Evolutionary conservation across 2,888 invertebrate species (phyloP).

Genomic region (Eilema depressum): DNA sequence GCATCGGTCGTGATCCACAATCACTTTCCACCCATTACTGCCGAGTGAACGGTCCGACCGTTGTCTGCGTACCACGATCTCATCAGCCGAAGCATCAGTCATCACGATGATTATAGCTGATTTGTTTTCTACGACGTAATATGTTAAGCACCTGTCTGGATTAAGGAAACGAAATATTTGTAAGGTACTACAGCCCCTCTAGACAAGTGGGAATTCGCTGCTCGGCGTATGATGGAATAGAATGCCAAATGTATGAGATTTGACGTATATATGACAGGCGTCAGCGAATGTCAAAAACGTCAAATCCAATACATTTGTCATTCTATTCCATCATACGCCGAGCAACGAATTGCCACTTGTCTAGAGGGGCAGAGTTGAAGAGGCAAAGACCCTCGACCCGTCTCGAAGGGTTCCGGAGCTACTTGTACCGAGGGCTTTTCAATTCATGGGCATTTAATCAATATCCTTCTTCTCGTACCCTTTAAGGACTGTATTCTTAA

Average conservation of each 20-base stretch:
- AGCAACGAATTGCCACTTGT: too few species aligned
- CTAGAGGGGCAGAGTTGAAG: neutral
- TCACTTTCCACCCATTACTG: slow-evolving; percentile 54
- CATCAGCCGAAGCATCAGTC: neutral
- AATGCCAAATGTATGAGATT: too few species aligned
- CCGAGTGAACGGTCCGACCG: slow-evolving; percentile 22
- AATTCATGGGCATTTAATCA: neutral
- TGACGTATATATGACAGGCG: too few species aligned
- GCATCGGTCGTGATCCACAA: slow-evolving; percentile 41
- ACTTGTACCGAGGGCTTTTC: neutral
- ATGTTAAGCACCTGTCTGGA: neutral
- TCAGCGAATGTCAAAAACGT: too few species aligned
- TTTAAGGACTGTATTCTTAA: neutral
- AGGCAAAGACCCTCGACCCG: neutral
- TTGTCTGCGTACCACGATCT: slow-evolving; percentile 39
- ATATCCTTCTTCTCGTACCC: neutral
- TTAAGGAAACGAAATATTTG: neutral
- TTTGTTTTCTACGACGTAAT: neutral
- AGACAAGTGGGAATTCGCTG: too few species aligned
- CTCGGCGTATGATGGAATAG: too few species aligned
- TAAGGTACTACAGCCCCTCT: neutral
- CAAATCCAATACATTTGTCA: too few species aligned
- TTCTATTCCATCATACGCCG: too few species aligned
- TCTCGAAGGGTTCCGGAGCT: neutral
- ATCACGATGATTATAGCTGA: slow-evolving; percentile 9